Base-by-base conservation (phyloP, 2,797 vertebrate species). In the Lates japonicus region DNA sequence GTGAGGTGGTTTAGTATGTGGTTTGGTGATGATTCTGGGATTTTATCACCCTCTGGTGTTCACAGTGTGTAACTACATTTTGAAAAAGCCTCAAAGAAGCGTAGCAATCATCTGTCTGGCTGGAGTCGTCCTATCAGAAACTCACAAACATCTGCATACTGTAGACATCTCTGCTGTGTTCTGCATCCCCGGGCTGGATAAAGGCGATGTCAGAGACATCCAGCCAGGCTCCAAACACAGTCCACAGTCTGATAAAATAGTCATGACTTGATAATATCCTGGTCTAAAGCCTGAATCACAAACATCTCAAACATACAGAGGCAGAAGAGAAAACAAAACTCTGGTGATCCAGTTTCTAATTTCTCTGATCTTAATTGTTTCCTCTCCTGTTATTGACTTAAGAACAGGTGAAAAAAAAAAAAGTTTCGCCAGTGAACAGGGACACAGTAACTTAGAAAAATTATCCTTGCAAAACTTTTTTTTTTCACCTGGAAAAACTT, bases 31-130 rank as follows among this genome's bases (percentile, higher is more conserved):
- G 33, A 65, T 63, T 65, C 65, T 61, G 64, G 66, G 75, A 70
- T 72, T 19, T 87, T 58, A 66, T 64, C 77, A 33, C 89, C 91
- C 90, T 88, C 94, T 92, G 74, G 85, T 94, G 94, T 76, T 80
- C 76, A 82, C 6, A 64, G 20, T 17, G 41, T 66, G 58, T 42
- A 70, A 74, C 63, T 83, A 31, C 69, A 59, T 10, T 41, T 61
- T 49, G 13, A 42, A 70, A 71, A 63, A 61, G 8, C 29, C 51
- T 60, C 12, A 72, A 57, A 65, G 20, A 33, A 31, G 42, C 17
- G 5, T 0, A 65, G 22, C 44, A 70, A 54, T 55, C 31, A 0
- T 48, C n/a, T 25, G 16, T 62, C 46, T 62, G 62, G 35, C n/a
- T 63, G 31, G 39, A 48, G 20, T 5, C n/a, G 0, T 22, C 37